phyloP scores from a whole-genome alignment of 2,888 invertebrate species.

The Odontocerum albicorne region DNA sequence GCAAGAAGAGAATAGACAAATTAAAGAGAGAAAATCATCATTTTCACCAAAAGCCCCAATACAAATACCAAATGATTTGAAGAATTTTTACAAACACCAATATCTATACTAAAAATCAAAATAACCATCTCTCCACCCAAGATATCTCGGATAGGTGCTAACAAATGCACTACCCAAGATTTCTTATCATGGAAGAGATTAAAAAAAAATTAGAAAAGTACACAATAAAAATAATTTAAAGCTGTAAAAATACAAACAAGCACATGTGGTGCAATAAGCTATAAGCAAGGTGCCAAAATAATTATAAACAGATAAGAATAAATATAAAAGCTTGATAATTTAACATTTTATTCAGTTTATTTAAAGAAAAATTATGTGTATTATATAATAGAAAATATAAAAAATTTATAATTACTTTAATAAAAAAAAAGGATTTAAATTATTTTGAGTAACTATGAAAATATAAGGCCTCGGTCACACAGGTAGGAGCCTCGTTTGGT shows the following conservation, averaged over 20 bases:
- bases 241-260: slow-evolving; percentile 9
- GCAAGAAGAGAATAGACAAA: slow-evolving; percentile 45
- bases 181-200: too few species aligned
- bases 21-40: too few species aligned
- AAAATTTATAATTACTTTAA: too few species aligned
- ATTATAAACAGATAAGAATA: neutral
- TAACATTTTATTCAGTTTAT: neutral
- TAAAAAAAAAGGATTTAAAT: too few species aligned
- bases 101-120: neutral
- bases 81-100: slow-evolving; percentile 33
- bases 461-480: too few species aligned
- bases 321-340: slow-evolving; percentile 1
- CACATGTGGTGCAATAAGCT: slow-evolving; percentile 16
- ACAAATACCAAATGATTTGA: slow-evolving; percentile 27
- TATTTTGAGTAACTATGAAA: too few species aligned
- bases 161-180: too few species aligned
- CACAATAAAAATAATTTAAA: slow-evolving; percentile 39
- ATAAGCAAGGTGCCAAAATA: slow-evolving; percentile 10
- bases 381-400: too few species aligned
- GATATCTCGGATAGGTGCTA: neutral
- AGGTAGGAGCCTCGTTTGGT: too few species aligned
- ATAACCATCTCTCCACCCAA: neutral
- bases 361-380: too few species aligned
- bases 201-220: too few species aligned
- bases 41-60: slow-evolving; percentile 34